Evolutionary conservation across 1,140 invertebrate species (phyloP).

Genomic region (Macrobrachium nipponense): DNA sequence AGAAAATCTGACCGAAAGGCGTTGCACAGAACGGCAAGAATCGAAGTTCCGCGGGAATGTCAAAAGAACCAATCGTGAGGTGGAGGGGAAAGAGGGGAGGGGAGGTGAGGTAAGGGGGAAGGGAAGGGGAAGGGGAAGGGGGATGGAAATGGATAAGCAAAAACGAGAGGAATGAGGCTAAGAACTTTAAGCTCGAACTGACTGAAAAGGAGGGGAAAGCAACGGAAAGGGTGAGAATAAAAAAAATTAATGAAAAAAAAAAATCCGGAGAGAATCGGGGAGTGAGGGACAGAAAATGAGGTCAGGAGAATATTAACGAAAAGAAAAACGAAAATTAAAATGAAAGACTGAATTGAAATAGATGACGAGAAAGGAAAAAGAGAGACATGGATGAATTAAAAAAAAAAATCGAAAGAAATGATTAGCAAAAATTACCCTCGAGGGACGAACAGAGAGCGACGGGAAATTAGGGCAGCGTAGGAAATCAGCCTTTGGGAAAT

Average conservation of each 20-base stretch:
- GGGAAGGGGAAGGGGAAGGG: neutral
- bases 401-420: neutral
- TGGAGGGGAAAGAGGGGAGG: too few species aligned
- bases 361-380: neutral
- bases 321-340: neutral
- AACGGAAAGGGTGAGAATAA: conserved; percentile 23
- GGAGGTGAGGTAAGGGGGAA: neutral
- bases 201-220: conserved; percentile 2
- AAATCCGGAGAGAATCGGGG: conserved; percentile 17
- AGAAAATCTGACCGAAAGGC: neutral
- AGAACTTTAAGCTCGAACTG: neutral
- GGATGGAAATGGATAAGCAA: neutral
- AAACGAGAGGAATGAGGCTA: neutral
- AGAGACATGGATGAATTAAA: neutral
- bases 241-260: too few species aligned
- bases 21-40: neutral
- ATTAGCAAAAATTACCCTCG: neutral
- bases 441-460: neutral
- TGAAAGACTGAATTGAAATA: neutral
- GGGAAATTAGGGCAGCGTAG: neutral
- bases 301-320: neutral
- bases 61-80: neutral
- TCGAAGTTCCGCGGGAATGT: neutral
- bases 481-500: neutral
- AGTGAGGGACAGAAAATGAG: conserved; percentile 20